Conservation (phyloP, 2,113 vertebrate genomes). For the Thermophis baileyi region DNA sequence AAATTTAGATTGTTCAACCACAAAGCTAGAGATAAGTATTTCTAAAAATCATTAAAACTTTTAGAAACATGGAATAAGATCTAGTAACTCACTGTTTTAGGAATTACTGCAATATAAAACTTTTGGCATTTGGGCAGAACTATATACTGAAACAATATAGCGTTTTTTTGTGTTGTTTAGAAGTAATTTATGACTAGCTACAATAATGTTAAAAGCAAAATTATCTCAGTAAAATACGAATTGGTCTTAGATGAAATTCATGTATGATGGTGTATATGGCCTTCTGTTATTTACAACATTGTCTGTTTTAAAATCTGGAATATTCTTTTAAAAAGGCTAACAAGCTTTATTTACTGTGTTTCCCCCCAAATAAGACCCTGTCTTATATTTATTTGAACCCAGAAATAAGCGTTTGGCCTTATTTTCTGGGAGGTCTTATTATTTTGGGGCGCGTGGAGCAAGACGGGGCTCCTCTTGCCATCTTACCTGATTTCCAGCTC, state of each 20-base stretch:
- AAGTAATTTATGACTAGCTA: not conserved
- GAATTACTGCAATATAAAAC: not conserved
- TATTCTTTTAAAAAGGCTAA: not conserved
- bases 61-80: not conserved
- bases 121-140: not conserved
- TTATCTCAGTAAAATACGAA: not conserved
- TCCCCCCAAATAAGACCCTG: too few relatives aligned
- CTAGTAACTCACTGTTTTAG: not conserved
- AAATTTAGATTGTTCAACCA: not conserved
- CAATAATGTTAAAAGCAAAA: not conserved
- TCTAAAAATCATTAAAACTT: not conserved
- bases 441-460: too few relatives aligned
- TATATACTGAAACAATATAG: not conserved
- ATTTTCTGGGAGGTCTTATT: too few relatives aligned
- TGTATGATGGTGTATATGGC: not conserved
- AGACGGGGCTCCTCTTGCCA: too few relatives aligned
- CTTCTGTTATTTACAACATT: not conserved
- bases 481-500: too few relatives aligned
- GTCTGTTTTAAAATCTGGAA: slow-evolving; percentile 7
- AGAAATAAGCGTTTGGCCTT: too few relatives aligned
- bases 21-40: not conserved
- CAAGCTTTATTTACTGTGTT: slow-evolving; percentile 11
- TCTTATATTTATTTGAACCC: too few relatives aligned
- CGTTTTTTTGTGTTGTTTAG: not conserved
- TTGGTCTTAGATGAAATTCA: not conserved